Evolutionary conservation across 2,797 vertebrate genomes (phyloP).

Genomic region (Anguilla marmorata): DNA sequence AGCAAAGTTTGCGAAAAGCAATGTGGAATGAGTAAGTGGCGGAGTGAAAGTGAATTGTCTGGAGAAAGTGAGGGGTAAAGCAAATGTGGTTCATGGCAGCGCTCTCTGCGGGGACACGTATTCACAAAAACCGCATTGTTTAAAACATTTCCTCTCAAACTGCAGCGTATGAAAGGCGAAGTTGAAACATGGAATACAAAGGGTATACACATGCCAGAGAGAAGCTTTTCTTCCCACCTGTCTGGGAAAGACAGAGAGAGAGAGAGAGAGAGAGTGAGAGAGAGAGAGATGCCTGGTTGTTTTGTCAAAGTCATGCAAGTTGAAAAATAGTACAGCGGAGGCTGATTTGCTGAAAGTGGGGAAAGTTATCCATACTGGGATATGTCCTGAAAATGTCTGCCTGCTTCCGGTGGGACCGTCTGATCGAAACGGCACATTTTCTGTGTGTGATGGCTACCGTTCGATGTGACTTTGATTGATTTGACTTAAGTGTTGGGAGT

Average conservation of each 20-base stretch:
- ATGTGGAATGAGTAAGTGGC: background rate
- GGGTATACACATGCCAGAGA: constrained; percentile 21
- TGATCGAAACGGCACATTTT: background rate
- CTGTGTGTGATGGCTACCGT: background rate
- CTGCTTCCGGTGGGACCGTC: background rate
- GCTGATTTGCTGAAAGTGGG: constrained; percentile 12
- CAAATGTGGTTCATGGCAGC: background rate
- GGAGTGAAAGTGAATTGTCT: background rate
- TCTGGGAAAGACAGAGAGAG: background rate
- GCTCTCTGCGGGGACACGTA: background rate
- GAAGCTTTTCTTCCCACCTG: constrained; percentile 9
- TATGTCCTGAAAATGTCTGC: constrained; percentile 11
- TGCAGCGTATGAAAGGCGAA: constrained; percentile 1
- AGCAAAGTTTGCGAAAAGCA: constrained; percentile 1
- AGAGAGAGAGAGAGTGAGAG: background rate
- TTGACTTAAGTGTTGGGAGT: background rate
- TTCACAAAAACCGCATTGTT: constrained; percentile 12
- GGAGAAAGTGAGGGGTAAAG: constrained; percentile 17
- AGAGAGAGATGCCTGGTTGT: constrained; percentile 11
- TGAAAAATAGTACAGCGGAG: constrained; percentile 12
- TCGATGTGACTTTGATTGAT: background rate
- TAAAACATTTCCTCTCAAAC: constrained; percentile 16
- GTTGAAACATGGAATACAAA: constrained; percentile 22
- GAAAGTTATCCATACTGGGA: constrained; percentile 12
- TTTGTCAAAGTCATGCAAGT: constrained; percentile 23